Conservation (phyloP, 2,888 invertebrate genomes). For the Hypomecis punctinalis region DNA sequence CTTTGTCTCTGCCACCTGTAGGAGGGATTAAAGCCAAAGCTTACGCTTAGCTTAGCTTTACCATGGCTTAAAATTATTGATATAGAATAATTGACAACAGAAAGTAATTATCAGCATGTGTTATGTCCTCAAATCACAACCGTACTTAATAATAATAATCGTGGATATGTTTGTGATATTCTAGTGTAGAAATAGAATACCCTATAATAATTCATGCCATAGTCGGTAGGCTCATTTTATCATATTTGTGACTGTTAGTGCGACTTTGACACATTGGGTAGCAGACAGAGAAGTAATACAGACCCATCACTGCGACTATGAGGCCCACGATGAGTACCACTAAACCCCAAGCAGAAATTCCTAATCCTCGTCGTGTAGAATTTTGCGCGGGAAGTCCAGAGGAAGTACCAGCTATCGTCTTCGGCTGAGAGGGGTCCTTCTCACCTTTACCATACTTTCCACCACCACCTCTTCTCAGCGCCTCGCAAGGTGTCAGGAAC, state of each 20-base stretch:
- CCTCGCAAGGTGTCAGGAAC: conserved; percentile 54
- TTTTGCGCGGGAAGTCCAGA: conserved; percentile 59
- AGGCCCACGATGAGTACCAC: conserved; percentile 80
- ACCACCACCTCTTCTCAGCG: conserved; percentile 48
- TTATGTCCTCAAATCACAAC: conserved; percentile 28
- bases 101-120: too few relatives aligned
- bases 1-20: too few relatives aligned
- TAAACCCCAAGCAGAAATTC: conserved; percentile 88
- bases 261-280: conserved; percentile 85
- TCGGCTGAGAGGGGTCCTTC: conserved; percentile 50
- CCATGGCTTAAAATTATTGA: too few relatives aligned
- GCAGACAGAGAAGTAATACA: conserved; percentile 88
- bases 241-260: conserved; percentile 80
- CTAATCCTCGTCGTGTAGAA: conserved; percentile 67
- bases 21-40: too few relatives aligned
- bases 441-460: conserved; percentile 47
- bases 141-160: conserved; percentile 16
- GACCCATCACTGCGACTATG: conserved; percentile 80
- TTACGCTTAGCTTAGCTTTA: too few relatives aligned
- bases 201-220: conserved; percentile 54
- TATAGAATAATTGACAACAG: too few relatives aligned
- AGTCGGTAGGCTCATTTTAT: conserved; percentile 81
- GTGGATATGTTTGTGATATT: conserved; percentile 49
- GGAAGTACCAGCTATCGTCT: conserved; percentile 57
- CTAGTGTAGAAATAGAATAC: conserved; percentile 27